Conservation (phyloP, 1,140 invertebrate species). For the Zaprionus africanus region DNA sequence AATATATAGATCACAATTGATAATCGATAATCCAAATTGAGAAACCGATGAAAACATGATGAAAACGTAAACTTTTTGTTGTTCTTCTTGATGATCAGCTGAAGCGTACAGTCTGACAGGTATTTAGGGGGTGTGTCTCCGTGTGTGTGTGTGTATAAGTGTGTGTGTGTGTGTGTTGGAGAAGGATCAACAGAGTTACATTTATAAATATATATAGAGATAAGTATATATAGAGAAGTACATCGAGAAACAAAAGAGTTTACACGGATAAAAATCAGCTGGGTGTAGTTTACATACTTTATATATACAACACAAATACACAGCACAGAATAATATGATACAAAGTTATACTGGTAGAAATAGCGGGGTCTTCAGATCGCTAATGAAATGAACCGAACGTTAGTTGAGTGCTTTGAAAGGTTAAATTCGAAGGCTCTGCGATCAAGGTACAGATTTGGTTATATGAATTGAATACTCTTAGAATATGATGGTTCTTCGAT, state of each 20-base stretch:
- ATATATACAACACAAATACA: constrained; percentile 34
- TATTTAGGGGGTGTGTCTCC: background rate
- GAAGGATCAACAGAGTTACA: constrained; percentile 3
- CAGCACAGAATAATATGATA: constrained; percentile 34
- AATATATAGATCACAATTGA: constrained; percentile 55
- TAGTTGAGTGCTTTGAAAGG: background rate
- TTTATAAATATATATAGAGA: background rate
- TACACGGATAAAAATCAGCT: constrained; percentile 49
- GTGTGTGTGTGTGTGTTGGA: background rate
- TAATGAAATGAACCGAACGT: constrained; percentile 11
- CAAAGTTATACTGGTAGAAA: constrained; percentile 12
- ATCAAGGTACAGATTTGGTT: background rate
- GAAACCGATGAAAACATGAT: constrained; percentile 54
- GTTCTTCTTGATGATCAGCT: constrained; percentile 12
- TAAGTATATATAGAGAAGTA: background rate
- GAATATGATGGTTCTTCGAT: too few species aligned
- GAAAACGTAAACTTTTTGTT: constrained; percentile 31
- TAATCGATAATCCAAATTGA: constrained; percentile 58
- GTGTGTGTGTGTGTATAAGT: constrained; percentile 17
- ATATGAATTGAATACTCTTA: too few species aligned
- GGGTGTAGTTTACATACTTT: constrained; percentile 25
- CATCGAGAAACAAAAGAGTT: constrained; percentile 19
- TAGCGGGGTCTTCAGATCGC: background rate
- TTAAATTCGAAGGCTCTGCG: too few species aligned
- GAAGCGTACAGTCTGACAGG: constrained; percentile 18